phyloP scores from a whole-genome alignment of 2,888 invertebrate species.

The Rhogogaster chlorosoma region DNA sequence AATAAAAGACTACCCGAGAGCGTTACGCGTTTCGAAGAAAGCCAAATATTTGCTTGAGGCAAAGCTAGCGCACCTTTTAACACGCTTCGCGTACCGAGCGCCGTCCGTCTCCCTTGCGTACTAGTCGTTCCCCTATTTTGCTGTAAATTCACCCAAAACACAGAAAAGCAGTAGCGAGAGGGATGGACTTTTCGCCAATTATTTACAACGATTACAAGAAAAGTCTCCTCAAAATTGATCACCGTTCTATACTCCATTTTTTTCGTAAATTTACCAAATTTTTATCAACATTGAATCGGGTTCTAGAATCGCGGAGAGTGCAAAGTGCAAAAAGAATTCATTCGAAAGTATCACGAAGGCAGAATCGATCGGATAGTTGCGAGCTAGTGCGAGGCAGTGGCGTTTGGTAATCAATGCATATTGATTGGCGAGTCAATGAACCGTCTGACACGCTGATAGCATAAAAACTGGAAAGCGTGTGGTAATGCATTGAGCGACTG shows the following conservation, averaged over 20 bases:
- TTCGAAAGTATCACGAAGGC: not conserved
- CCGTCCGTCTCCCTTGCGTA: not conserved
- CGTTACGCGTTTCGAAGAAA: constrained; percentile 38
- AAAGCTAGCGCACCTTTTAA: constrained; percentile 43
- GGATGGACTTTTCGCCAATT: not conserved
- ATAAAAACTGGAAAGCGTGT: not conserved
- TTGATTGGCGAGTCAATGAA: not conserved
- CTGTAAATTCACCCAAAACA: not conserved
- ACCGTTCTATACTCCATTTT: too few species aligned
- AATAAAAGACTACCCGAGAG: constrained; percentile 39
- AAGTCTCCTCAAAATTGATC: too few species aligned
- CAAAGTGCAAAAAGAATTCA: not conserved
- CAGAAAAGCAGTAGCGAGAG: not conserved
- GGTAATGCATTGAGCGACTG: not conserved
- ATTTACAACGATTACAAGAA: not conserved
- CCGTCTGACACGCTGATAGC: not conserved
- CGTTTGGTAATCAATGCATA: not conserved
- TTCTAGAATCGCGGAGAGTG: too few species aligned
- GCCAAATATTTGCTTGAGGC: constrained; percentile 48
- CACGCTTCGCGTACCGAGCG: constrained; percentile 23
- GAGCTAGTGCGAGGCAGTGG: not conserved
- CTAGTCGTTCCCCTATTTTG: not conserved
- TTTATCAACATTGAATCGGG: too few species aligned
- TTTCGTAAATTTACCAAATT: too few species aligned
- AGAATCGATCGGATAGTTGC: not conserved